phyloP scores from a whole-genome alignment of 1,140 invertebrate genomes.

The Copidosoma floridanum region DNA sequence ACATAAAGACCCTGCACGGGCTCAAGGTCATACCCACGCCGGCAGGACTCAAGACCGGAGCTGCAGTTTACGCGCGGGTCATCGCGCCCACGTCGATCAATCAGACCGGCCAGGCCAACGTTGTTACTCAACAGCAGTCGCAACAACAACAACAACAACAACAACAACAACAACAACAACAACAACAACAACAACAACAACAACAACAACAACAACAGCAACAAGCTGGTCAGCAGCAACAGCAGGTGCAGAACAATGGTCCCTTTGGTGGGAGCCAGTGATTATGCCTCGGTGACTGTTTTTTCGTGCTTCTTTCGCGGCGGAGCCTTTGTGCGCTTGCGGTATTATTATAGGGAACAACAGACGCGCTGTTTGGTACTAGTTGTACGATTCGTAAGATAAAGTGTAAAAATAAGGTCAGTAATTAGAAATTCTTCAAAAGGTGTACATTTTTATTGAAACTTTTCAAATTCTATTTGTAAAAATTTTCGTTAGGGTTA shows the following conservation, averaged over 20 bases:
- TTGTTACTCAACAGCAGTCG: conserved; percentile 36
- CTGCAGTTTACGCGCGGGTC: conserved; percentile 51
- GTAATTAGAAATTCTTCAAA: too few species aligned
- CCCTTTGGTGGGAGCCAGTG: conserved; percentile 36
- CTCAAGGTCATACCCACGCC: conserved; percentile 67
- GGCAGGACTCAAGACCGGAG: conserved; percentile 49
- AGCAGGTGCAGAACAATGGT: conserved; percentile 39
- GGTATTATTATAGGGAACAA: too few species aligned
- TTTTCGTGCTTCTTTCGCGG: background rate
- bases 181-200: conserved; percentile 39
- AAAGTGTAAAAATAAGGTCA: too few species aligned
- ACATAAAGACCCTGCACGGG: conserved; percentile 68
- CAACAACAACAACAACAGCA: conserved; percentile 32
- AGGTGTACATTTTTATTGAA: too few species aligned
- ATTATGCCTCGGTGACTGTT: too few species aligned
- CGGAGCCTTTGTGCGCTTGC: background rate
- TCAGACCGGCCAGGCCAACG: conserved; percentile 28
- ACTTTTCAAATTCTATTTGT: too few species aligned
- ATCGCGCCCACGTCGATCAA: conserved; percentile 50
- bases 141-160: conserved; percentile 42
- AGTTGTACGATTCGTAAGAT: background rate
- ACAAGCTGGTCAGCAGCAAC: conserved; percentile 41
- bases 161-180: conserved; percentile 33
- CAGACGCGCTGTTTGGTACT: background rate
- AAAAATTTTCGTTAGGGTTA: too few species aligned